A percentile compares a stretch with the other conserved stretches of the same genome.
These are phyloP conservation scores for Forbesichthys papilliferus DNA, from an alignment of 2,113 vertebrate genomes.

Conservation along the genomic window DNA sequence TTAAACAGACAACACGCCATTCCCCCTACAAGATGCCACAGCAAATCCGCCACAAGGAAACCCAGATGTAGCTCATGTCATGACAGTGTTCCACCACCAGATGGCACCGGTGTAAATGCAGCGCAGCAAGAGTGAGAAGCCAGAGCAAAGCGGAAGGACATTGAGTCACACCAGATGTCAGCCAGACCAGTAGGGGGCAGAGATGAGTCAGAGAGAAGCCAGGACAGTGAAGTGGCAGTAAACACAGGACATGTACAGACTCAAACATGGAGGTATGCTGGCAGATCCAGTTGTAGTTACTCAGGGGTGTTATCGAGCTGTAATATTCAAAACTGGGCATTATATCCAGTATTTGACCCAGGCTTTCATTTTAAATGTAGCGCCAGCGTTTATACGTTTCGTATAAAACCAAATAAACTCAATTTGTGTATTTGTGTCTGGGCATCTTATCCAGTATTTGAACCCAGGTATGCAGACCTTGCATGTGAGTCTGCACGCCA, in stretches of 20 bases:
- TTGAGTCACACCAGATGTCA: constrained; percentile 67
- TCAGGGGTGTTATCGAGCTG: background rate
- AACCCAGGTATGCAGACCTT: background rate
- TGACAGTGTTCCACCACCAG: constrained; percentile 44
- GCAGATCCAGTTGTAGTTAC: too few species aligned
- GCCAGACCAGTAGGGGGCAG: constrained; percentile 78
- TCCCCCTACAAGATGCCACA: background rate
- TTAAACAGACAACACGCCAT: background rate
- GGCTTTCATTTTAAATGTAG: too few species aligned
- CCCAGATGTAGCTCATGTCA: background rate
- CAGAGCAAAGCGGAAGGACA: background rate
- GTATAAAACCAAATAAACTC: too few species aligned
- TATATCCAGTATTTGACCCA: background rate
- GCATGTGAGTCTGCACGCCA: constrained; percentile 19
- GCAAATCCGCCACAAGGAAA: background rate
- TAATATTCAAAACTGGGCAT: background rate
- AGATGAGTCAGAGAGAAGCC: constrained; percentile 55
- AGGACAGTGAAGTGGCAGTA: constrained; percentile 3
- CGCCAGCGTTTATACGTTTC: too few species aligned
- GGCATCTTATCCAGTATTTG: constrained; percentile 4
- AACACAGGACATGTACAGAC: constrained; percentile 35
- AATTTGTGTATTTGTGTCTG: background rate
- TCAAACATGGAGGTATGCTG: background rate
- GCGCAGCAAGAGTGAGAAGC: constrained; percentile 26
- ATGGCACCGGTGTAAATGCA: constrained; percentile 36